phyloP scores from a whole-genome alignment of 2,113 vertebrate genomes.

The Sander vitreus region DNA sequence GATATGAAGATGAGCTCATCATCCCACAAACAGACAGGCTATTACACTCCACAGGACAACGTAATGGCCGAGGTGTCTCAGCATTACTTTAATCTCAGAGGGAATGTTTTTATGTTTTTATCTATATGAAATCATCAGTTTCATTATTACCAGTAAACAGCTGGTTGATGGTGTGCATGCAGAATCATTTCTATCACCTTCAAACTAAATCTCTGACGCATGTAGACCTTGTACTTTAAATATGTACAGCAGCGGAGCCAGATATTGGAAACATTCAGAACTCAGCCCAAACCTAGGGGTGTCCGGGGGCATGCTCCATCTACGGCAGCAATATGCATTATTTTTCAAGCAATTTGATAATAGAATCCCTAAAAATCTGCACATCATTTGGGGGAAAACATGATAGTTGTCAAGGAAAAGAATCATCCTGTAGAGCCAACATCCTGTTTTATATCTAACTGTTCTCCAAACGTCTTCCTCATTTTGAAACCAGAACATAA shows the following conservation, averaged over 20 bases:
- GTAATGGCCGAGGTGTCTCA: not conserved
- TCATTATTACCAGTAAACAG: not conserved
- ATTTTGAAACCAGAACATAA: no score
- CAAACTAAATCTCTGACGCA: not conserved
- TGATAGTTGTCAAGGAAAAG: no score
- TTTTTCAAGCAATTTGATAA: no score
- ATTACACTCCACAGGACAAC: not conserved
- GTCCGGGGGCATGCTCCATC: no score
- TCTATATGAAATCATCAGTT: not conserved
- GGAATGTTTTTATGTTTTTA: not conserved
- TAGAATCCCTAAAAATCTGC: no score
- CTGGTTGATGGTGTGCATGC: not conserved
- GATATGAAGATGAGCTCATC: conserved; percentile 4
- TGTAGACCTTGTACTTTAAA: not conserved
- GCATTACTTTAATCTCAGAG: conserved; percentile 6
- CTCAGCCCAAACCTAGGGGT: no score
- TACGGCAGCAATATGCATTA: no score
- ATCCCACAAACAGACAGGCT: not conserved
- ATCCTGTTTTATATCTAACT: no score
- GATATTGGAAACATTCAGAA: no score
- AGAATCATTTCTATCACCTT: not conserved
- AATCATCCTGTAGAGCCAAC: no score
- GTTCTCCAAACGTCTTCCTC: no score
- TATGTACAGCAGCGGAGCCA: not conserved
- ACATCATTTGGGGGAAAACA: no score